Evolutionary conservation across 1,140 invertebrate species (phyloP).

Genomic region (Carposina sasakii): DNA sequence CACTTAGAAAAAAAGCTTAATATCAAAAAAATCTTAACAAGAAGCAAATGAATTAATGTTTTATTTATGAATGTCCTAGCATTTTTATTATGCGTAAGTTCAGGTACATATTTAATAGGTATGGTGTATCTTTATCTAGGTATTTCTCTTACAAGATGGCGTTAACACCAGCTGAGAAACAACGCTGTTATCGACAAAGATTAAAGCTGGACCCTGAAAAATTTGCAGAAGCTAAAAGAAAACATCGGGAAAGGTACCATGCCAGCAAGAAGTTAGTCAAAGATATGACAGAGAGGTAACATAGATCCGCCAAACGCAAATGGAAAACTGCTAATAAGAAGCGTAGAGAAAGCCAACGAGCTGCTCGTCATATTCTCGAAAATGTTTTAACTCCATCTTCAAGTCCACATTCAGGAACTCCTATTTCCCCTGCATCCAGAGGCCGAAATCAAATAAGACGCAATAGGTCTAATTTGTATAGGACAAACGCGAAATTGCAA

Average conservation of each 20-base stretch:
- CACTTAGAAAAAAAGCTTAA: too few relatives aligned
- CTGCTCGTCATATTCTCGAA: background rate
- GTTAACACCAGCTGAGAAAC: slow-evolving; percentile 5
- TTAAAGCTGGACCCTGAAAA: slow-evolving; percentile 2
- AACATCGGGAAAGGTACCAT: slow-evolving; percentile 10
- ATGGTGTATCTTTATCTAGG: too few relatives aligned
- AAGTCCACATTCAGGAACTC: too few relatives aligned
- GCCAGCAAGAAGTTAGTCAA: slow-evolving; percentile 5
- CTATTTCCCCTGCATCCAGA: background rate
- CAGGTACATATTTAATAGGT: too few relatives aligned
- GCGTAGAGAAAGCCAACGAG: background rate
- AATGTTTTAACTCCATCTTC: background rate
- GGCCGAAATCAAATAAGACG: slow-evolving; percentile 6
- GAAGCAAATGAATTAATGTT: too few relatives aligned
- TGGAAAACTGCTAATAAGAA: slow-evolving; percentile 6
- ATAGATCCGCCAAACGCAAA: slow-evolving; percentile 1
- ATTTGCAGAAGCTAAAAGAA: slow-evolving; percentile 9
- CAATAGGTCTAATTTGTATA: background rate
- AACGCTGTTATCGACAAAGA: slow-evolving; percentile 5
- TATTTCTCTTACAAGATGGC: too few relatives aligned
- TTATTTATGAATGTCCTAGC: too few relatives aligned
- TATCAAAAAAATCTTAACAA: too few relatives aligned
- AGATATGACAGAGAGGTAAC: slow-evolving; percentile 3
- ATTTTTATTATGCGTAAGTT: too few relatives aligned
- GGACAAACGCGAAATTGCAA: background rate